Conservation (phyloP, 1,140 invertebrate genomes). For the Drosophila sechellia region DNA sequence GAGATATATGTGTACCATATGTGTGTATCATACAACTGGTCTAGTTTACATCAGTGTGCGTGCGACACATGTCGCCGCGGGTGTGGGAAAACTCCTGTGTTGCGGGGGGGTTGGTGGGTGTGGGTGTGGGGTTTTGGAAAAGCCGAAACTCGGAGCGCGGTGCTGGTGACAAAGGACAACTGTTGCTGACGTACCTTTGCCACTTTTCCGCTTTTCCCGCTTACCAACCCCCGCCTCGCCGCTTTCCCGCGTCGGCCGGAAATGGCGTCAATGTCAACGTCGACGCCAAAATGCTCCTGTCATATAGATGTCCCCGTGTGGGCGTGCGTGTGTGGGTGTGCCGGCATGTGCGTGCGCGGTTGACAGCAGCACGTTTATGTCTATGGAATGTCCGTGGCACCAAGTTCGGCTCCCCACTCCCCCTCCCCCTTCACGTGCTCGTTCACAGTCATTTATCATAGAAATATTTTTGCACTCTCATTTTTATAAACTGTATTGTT, state of each 20-base stretch:
- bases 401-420: not conserved
- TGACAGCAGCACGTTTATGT: conserved; percentile 79
- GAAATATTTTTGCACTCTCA: conserved; percentile 81
- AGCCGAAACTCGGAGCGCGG: not conserved
- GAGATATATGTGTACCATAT: not conserved
- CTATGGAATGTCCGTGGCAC: conserved; percentile 57
- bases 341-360: conserved; percentile 72
- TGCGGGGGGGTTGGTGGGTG: not conserved
- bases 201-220: conserved; percentile 3
- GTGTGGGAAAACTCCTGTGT: conserved; percentile 10
- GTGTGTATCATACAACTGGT: conserved; percentile 14
- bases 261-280: conserved; percentile 81
- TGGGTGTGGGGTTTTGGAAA: conserved; percentile 10
- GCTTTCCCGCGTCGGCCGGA: conserved; percentile 58
- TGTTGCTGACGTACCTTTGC: conserved; percentile 36
- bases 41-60: conserved; percentile 31
- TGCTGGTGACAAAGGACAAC: conserved; percentile 56
- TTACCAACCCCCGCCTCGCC: not conserved
- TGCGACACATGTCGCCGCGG: conserved; percentile 69
- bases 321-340: conserved; percentile 32
- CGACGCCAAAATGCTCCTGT: conserved; percentile 70
- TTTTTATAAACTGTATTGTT: conserved; percentile 82
- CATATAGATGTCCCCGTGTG: conserved; percentile 37
- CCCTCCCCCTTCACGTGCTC: conserved; percentile 66
- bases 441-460: conserved; percentile 83